phyloP scores from a whole-genome alignment of 2,113 vertebrate species.

The Chloroceryle aenea region DNA sequence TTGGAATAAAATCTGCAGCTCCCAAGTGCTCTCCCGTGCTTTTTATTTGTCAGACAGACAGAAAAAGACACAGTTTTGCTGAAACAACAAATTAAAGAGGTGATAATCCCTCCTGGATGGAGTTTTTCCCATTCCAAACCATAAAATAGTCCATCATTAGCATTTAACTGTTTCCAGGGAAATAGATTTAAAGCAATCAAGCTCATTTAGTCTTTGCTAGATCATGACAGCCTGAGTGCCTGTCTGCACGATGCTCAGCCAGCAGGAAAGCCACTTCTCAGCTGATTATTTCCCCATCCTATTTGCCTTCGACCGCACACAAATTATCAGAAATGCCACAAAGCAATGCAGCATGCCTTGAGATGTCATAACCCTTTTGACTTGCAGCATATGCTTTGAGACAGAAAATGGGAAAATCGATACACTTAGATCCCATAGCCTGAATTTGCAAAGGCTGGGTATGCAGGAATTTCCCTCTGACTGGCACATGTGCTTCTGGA shows the following conservation, averaged over 20 bases:
- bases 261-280: slow-evolving; percentile 29
- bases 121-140: background rate
- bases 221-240: background rate
- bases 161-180: slow-evolving; percentile 1
- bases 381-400: background rate
- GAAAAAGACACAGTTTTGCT: background rate
- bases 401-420: slow-evolving; percentile 57
- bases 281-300: slow-evolving; percentile 37
- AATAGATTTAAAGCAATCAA: background rate
- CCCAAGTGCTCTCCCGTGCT: background rate
- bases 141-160: background rate
- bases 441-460: slow-evolving; percentile 13
- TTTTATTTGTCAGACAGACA: background rate
- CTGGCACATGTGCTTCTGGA: background rate
- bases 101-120: background rate
- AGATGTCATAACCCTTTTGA: slow-evolving; percentile 21
- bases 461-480: slow-evolving; percentile 15
- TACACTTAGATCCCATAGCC: background rate
- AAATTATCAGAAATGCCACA: slow-evolving; percentile 51
- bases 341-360: slow-evolving; percentile 13
- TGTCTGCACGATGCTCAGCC: slow-evolving; percentile 10
- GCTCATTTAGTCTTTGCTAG: background rate
- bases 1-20: background rate
- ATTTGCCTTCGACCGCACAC: slow-evolving; percentile 52
- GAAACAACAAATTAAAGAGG: background rate